phyloP scores from a whole-genome alignment of 1,140 invertebrate species.

The Yoshiicerus persimilis region DNA sequence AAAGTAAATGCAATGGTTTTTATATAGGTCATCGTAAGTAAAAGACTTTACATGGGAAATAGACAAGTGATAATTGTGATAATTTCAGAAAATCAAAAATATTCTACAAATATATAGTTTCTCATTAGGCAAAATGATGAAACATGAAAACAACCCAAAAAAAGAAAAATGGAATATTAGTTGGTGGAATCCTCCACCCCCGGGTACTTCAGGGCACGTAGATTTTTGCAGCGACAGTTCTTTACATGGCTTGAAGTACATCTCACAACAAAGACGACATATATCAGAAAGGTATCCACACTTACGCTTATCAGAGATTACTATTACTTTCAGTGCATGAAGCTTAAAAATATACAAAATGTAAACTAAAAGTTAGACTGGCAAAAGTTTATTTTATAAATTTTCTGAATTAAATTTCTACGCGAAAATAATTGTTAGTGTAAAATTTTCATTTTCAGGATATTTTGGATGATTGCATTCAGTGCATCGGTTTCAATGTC shows the following conservation, averaged over 20 bases:
- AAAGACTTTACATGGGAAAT: no score
- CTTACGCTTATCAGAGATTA: no score
- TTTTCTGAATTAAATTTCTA: background rate
- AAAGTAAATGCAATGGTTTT: no score
- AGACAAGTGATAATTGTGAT: no score
- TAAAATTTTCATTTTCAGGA: conserved; percentile 48
- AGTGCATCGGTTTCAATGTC: conserved; percentile 57
- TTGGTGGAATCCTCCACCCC: background rate
- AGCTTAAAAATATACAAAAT: no score
- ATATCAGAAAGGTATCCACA: conserved; percentile 26
- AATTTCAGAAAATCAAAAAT: no score
- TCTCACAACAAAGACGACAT: conserved; percentile 16
- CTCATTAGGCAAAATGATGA: background rate
- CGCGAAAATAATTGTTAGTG: no score
- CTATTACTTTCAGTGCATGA: background rate
- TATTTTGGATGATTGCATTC: conserved; percentile 61
- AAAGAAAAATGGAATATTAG: background rate
- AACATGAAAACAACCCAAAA: background rate
- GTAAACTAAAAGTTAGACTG: no score
- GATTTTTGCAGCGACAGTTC: background rate
- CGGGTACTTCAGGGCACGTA: background rate
- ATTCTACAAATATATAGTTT: no score
- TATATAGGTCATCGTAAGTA: no score
- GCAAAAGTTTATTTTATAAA: no score
- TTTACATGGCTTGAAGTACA: conserved; percentile 42